A percentile compares a stretch with the other conserved stretches of the same genome.
Conservation (phyloP, 2,113 vertebrate genomes). For the Trematocara nigrifrons region DNA sequence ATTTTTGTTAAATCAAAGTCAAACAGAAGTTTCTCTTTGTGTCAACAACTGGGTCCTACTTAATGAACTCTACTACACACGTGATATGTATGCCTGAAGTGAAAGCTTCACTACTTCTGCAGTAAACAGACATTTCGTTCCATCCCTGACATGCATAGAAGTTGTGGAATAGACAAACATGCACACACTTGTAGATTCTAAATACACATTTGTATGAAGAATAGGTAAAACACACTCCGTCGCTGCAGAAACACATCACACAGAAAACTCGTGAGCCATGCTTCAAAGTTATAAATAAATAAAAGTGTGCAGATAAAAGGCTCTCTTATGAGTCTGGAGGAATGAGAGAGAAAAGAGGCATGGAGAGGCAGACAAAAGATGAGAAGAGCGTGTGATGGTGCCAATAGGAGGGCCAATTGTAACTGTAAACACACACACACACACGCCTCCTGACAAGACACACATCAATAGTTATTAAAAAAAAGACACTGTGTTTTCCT, state of each 20-base stretch:
- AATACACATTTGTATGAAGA: neutral
- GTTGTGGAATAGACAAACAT: neutral
- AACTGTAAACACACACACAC: constrained; percentile 53
- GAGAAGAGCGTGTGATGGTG: neutral
- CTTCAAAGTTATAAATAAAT: constrained; percentile 1
- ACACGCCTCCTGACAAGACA: constrained; percentile 38
- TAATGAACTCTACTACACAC: neutral
- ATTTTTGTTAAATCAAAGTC: neutral
- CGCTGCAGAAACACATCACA: neutral
- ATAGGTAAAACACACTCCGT: neutral
- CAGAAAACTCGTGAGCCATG: neutral
- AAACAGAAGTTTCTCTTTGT: neutral
- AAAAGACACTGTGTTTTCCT: neutral
- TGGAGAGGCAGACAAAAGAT: neutral
- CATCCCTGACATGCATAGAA: neutral
- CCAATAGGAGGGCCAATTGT: constrained; percentile 1
- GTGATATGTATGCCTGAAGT: neutral
- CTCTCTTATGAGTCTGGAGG: neutral
- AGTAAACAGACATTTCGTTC: neutral
- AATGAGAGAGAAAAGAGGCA: neutral
- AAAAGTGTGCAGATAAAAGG: constrained; percentile 12
- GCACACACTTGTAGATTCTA: neutral
- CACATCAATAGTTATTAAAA: constrained; percentile 62
- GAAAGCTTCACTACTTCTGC: neutral
- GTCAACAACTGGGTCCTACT: neutral